Percentiles rank a stretch among this genome's conserved stretches.
Conservation (phyloP, 2,113 vertebrate species). For the Xenopus laevis region DNA sequence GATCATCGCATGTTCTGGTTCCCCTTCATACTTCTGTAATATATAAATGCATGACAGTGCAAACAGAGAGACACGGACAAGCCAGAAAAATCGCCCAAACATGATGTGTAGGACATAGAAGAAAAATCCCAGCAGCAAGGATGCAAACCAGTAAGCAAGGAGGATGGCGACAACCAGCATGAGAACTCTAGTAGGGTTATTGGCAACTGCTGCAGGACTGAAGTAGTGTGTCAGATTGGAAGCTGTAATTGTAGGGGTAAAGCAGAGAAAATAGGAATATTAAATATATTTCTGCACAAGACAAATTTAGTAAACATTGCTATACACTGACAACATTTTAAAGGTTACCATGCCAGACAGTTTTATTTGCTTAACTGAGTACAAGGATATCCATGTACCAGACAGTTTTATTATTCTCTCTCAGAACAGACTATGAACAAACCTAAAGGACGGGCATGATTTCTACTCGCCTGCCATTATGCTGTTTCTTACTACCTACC, state of each 20-base stretch:
- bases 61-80: slow-evolving; percentile 78
- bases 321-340: too few relatives aligned
- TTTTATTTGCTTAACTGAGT: too few relatives aligned
- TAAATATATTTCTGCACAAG: neutral
- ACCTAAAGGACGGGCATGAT: too few relatives aligned
- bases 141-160: slow-evolving; percentile 82
- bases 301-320: too few relatives aligned
- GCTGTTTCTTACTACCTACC: too few relatives aligned
- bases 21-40: slow-evolving; percentile 91
- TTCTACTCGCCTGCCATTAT: too few relatives aligned
- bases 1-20: slow-evolving; percentile 82
- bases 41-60: slow-evolving; percentile 91
- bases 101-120: slow-evolving; percentile 82
- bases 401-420: too few relatives aligned
- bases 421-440: too few relatives aligned
- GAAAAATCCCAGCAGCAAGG: slow-evolving; percentile 84
- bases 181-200: slow-evolving; percentile 74
- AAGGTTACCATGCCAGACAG: too few relatives aligned
- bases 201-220: slow-evolving; percentile 72
- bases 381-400: too few relatives aligned
- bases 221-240: slow-evolving; percentile 90
- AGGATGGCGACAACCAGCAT: slow-evolving; percentile 80
- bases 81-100: slow-evolving; percentile 92
- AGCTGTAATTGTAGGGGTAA: slow-evolving; percentile 61
- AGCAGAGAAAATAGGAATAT: slow-evolving; percentile 38